phyloP scores from a whole-genome alignment of 2,797 vertebrate species.

The Brachyalestes nurse region DNA sequence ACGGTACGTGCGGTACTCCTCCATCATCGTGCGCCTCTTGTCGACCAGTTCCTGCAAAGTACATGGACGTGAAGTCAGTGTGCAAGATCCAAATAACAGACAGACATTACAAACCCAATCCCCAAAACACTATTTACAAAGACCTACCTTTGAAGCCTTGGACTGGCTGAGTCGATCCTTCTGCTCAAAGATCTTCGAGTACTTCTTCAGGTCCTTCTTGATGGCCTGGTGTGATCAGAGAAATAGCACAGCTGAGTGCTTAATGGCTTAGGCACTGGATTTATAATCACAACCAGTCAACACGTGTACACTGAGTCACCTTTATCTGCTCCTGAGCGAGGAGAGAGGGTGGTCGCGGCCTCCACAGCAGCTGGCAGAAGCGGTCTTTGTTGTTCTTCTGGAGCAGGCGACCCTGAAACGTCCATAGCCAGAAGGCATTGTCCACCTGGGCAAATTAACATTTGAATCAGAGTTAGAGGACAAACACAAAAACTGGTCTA shows the following conservation, averaged over 20 bases:
- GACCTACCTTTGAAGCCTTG: constrained; percentile 95
- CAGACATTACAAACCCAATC: background rate
- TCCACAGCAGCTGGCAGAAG: constrained; percentile 98
- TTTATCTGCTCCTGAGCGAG: constrained; percentile 89
- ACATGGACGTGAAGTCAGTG: background rate
- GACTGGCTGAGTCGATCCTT: constrained; percentile 98
- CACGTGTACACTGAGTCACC: constrained; percentile 66
- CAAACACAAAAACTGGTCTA: background rate
- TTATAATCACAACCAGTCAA: background rate
- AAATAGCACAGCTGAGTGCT: background rate
- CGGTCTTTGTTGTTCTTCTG: constrained; percentile 98
- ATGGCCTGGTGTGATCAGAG: constrained; percentile 82
- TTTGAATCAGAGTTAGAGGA: background rate
- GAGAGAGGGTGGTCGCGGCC: constrained; percentile 88
- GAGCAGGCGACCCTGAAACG: constrained; percentile 96
- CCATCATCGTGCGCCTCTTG: constrained; percentile 94
- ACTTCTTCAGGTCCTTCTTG: constrained; percentile 98
- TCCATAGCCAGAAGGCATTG: constrained; percentile 99
- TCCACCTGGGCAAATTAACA: constrained; percentile 83
- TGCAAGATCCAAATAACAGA: background rate
- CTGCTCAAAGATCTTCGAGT: constrained; percentile 99
- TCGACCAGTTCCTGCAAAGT: constrained; percentile 90
- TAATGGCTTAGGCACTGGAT: background rate
- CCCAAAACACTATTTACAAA: background rate
- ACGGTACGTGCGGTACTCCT: constrained; percentile 91